Conservation (phyloP, 2,888 invertebrate genomes). For the Euclidia mi region DNA sequence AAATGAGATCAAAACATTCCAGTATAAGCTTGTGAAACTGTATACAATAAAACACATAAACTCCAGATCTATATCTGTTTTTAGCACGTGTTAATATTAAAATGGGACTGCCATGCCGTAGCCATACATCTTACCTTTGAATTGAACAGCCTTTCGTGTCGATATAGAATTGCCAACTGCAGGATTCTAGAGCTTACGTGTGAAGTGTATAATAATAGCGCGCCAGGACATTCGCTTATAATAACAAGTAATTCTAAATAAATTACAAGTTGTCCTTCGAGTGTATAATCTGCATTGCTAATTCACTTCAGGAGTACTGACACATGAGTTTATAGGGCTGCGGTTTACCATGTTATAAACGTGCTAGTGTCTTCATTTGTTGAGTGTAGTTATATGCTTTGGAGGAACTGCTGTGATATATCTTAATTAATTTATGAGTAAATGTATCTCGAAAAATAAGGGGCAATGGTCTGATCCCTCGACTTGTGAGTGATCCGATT, state of each 20-base stretch:
- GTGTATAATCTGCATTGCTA: constrained; percentile 1
- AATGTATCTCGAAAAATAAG: no score
- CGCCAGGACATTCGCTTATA: background rate
- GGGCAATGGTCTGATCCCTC: no score
- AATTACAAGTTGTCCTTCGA: background rate
- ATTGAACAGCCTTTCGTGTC: constrained; percentile 36
- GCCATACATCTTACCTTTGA: constrained; percentile 1
- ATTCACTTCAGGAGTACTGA: constrained; percentile 13
- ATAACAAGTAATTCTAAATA: background rate
- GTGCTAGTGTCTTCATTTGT: background rate
- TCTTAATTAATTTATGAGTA: no score
- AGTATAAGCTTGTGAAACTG: no score
- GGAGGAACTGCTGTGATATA: no score
- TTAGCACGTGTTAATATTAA: no score
- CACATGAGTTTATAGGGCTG: constrained; percentile 2
- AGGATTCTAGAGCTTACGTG: constrained; percentile 4
- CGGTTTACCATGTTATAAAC: background rate
- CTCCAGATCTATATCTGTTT: no score
- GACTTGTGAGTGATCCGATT: no score
- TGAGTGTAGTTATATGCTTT: no score
- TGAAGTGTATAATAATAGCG: constrained; percentile 1
- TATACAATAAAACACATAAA: no score
- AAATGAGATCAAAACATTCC: no score
- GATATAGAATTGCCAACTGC: constrained; percentile 23
- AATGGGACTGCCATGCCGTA: no score